Percentiles rank a stretch among this genome's conserved stretches.
These are phyloP conservation scores for Phrynosoma platyrhinos DNA, from an alignment of 2,113 vertebrate species.

Conservation along the genomic window DNA sequence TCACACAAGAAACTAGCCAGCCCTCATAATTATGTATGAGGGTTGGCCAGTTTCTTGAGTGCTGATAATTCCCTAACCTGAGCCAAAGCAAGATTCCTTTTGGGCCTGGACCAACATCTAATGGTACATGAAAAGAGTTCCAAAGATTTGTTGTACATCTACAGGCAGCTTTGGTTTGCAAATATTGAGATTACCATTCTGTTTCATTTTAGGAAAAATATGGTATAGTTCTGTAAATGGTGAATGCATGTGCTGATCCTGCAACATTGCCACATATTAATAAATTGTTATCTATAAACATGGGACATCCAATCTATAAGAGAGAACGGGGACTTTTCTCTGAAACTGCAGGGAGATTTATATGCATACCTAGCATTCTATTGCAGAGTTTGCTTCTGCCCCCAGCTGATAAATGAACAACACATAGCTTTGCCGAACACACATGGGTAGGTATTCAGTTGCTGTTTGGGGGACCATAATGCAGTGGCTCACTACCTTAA, in stretches of 20 bases:
- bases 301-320: background rate
- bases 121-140: background rate
- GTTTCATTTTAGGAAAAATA: background rate
- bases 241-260: background rate
- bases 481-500: conserved; percentile 56
- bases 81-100: background rate
- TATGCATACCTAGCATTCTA: conserved; percentile 10
- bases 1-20: background rate
- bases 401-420: background rate
- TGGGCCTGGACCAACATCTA: background rate
- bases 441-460: conserved; percentile 38
- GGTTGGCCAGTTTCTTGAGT: no score
- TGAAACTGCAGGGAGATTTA: conserved; percentile 16
- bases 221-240: background rate
- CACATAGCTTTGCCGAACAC: conserved; percentile 15
- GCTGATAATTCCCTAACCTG: background rate
- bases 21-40: background rate
- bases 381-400: conserved; percentile 4
- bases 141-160: background rate
- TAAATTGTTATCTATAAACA: conserved; percentile 36
- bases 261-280: background rate
- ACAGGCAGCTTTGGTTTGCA: background rate
- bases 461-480: conserved; percentile 37
- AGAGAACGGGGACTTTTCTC: conserved; percentile 19
- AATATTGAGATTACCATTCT: background rate